Evolutionary conservation across 2,888 invertebrate species (phyloP).

Genomic region (Athalia rosae): DNA sequence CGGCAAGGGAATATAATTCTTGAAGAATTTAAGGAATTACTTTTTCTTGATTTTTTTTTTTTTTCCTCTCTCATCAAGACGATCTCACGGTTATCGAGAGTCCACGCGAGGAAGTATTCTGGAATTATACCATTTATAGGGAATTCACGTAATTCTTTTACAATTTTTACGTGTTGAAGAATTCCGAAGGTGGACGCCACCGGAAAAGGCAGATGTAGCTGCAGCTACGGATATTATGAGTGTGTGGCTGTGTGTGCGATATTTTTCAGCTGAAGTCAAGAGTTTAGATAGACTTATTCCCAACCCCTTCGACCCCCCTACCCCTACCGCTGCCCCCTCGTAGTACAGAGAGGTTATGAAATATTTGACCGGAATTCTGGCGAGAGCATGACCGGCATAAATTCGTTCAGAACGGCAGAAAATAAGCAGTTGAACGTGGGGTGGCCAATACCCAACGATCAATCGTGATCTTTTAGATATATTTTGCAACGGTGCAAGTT

Average conservation of each 20-base stretch:
- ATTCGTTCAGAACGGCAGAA: slow-evolving; percentile 56
- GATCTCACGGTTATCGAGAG: too few species aligned
- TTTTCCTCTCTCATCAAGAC: too few species aligned
- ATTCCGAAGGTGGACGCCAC: too few species aligned
- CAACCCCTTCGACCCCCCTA: not conserved
- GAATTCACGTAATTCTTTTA: too few species aligned
- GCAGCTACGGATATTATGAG: too few species aligned
- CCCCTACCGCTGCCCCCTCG: not conserved
- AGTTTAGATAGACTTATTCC: slow-evolving; percentile 54
- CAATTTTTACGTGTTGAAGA: too few species aligned
- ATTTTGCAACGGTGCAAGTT: slow-evolving; percentile 6
- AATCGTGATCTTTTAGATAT: slow-evolving; percentile 1
- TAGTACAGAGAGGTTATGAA: slow-evolving; percentile 58
- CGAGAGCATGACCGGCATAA: slow-evolving; percentile 61
- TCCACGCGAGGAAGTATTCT: too few species aligned
- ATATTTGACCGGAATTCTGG: slow-evolving; percentile 66
- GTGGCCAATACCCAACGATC: not conserved
- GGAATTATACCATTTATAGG: too few species aligned
- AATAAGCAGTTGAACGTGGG: slow-evolving; percentile 45
- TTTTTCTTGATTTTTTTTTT: too few species aligned
- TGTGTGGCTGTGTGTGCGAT: not conserved
- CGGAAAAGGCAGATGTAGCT: too few species aligned
- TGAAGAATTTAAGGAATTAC: too few species aligned
- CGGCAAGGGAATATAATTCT: too few species aligned
- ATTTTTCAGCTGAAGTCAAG: slow-evolving; percentile 51